These are phyloP conservation scores for Intoshia linei DNA, from an alignment of 1,140 invertebrate species.

Conservation along the genomic window DNA sequence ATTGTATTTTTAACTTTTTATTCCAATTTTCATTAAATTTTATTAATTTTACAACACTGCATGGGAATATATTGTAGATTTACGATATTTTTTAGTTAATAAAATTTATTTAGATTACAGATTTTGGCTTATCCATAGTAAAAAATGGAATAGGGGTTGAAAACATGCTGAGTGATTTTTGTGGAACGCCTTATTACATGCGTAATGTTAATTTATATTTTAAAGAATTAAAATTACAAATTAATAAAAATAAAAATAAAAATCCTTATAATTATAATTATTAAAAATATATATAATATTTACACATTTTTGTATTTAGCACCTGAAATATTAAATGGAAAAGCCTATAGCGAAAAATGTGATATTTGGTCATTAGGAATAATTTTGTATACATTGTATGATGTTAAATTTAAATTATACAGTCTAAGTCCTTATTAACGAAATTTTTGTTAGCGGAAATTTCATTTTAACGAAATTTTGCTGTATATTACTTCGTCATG, in stretches of 20 bases:
- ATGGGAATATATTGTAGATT: no score
- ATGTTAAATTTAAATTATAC: constrained; percentile 3
- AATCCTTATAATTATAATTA: background rate
- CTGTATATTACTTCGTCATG: no score
- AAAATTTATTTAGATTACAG: constrained; percentile 22
- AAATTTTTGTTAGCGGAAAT: no score
- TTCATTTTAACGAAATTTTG: no score
- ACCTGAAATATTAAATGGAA: constrained; percentile 27
- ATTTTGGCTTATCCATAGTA: constrained; percentile 28
- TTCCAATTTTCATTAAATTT: no score
- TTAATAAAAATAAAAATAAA: background rate
- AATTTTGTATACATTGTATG: constrained; percentile 26
- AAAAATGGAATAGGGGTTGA: constrained; percentile 25
- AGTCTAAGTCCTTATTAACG: no score
- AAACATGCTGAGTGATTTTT: constrained; percentile 27
- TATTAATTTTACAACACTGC: no score
- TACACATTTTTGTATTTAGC: constrained; percentile 15
- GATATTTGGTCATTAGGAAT: constrained; percentile 30
- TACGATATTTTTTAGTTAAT: background rate
- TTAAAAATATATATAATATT: background rate
- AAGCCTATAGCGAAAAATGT: constrained; percentile 28
- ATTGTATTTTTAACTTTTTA: background rate
- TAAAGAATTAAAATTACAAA: background rate
- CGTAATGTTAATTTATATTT: constrained; percentile 12
- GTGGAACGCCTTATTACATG: constrained; percentile 30